Conservation (phyloP, 2,797 vertebrate genomes). For the Thunnus albacares region DNA sequence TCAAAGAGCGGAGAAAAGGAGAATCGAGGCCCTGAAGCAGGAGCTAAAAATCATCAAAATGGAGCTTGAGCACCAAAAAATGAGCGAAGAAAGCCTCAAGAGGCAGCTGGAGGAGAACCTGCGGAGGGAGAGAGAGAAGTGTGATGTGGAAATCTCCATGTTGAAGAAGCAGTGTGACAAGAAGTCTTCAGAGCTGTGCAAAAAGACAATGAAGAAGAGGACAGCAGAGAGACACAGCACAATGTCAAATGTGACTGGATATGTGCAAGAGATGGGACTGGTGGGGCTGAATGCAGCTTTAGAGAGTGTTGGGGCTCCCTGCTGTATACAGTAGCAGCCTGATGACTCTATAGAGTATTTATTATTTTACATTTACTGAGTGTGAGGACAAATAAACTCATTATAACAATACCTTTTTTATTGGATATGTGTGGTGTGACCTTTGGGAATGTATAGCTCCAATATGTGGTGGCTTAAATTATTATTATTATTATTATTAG, state of each 20-base stretch:
- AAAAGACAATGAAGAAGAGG: not conserved
- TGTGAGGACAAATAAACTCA: not conserved
- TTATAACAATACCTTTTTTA: not conserved
- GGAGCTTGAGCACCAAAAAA: constrained; percentile 56
- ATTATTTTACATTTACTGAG: not conserved
- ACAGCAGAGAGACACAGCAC: constrained; percentile 23
- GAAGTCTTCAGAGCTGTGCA: constrained; percentile 15
- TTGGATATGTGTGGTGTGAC: not conserved
- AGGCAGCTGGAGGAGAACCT: constrained; percentile 49
- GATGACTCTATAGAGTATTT: not conserved
- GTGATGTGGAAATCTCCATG: not conserved
- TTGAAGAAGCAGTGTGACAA: constrained; percentile 36
- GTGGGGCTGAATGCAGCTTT: constrained; percentile 69
- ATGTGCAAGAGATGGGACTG: constrained; percentile 73
- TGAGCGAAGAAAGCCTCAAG: constrained; percentile 35
- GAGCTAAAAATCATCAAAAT: constrained; percentile 53
- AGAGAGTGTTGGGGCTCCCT: constrained; percentile 49
- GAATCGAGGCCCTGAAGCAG: constrained; percentile 42
- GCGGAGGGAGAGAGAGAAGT: constrained; percentile 28
- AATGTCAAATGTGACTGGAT: constrained; percentile 50
- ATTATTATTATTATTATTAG: not conserved
- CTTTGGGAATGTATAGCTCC: not conserved
- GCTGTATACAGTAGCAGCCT: constrained; percentile 62
- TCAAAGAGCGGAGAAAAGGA: constrained; percentile 58
- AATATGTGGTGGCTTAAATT: not conserved